Evolutionary conservation across 2,797 vertebrate species (phyloP).

Genomic region (Pseudocheirus occidentalis): DNA sequence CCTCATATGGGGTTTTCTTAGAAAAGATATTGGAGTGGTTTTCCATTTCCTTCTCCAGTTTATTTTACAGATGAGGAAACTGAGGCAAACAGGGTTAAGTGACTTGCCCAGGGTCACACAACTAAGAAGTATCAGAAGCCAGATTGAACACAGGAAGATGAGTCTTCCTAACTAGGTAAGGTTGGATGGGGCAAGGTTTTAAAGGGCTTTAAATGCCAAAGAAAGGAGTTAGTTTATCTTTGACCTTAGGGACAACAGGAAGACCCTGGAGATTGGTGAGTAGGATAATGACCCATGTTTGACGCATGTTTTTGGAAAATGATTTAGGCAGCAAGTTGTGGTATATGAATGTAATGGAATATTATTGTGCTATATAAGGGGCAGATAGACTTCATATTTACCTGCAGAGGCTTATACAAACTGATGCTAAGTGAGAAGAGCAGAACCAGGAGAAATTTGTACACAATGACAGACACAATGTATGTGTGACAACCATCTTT

Average conservation of each 20-base stretch:
- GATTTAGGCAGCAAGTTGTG: background rate
- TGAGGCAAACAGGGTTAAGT: background rate
- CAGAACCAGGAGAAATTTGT: too few species aligned
- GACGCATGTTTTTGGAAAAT: background rate
- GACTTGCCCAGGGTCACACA: background rate
- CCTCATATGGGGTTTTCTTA: background rate
- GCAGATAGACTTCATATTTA: too few species aligned
- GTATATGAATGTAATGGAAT: too few species aligned
- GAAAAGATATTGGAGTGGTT: background rate
- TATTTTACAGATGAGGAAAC: background rate
- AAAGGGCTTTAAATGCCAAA: background rate
- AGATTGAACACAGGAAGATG: background rate
- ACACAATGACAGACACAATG: too few species aligned
- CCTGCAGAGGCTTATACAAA: too few species aligned
- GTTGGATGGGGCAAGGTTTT: background rate
- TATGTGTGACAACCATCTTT: too few species aligned
- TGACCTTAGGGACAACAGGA: background rate
- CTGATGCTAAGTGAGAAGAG: too few species aligned
- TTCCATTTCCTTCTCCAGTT: background rate
- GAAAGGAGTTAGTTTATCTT: background rate
- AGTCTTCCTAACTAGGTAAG: background rate
- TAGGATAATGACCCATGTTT: background rate
- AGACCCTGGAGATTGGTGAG: background rate
- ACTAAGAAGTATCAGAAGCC: background rate
- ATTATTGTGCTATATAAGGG: too few species aligned